These are phyloP conservation scores for Rynchops niger DNA, from an alignment of 2,113 vertebrate genomes.

Conservation along the genomic window DNA sequence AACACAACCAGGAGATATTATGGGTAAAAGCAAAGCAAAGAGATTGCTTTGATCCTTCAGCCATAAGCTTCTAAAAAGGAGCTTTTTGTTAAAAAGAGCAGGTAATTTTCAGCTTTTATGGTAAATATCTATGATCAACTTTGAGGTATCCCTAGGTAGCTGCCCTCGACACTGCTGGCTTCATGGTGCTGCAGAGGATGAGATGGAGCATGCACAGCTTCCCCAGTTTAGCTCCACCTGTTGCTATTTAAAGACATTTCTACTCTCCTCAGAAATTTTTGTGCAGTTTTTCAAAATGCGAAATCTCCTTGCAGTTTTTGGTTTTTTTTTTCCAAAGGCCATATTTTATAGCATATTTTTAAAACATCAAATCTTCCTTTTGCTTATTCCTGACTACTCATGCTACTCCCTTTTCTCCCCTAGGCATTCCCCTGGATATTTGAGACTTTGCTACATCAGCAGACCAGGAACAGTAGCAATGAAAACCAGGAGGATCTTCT, in stretches of 20 bases:
- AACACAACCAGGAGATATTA: background rate
- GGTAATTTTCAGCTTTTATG: constrained; percentile 1
- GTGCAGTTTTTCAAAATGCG: background rate
- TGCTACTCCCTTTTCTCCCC: background rate
- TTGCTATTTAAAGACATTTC: background rate
- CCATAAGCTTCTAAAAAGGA: background rate
- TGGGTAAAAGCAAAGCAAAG: background rate
- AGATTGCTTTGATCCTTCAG: background rate
- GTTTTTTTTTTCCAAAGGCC: background rate
- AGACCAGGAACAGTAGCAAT: background rate
- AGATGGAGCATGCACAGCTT: background rate
- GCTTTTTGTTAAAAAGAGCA: background rate
- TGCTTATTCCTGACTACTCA: background rate
- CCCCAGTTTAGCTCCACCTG: background rate
- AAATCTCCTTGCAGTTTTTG: background rate
- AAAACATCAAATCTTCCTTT: background rate
- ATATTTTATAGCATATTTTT: background rate
- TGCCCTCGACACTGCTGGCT: background rate
- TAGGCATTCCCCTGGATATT: background rate
- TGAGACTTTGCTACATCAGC: background rate
- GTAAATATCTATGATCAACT: background rate
- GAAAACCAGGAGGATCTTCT: background rate
- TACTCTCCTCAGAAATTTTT: background rate
- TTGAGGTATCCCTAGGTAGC: background rate
- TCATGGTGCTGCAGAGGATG: background rate